phyloP scores from a whole-genome alignment of 2,113 vertebrate species.

The Cromileptes altivelis region DNA sequence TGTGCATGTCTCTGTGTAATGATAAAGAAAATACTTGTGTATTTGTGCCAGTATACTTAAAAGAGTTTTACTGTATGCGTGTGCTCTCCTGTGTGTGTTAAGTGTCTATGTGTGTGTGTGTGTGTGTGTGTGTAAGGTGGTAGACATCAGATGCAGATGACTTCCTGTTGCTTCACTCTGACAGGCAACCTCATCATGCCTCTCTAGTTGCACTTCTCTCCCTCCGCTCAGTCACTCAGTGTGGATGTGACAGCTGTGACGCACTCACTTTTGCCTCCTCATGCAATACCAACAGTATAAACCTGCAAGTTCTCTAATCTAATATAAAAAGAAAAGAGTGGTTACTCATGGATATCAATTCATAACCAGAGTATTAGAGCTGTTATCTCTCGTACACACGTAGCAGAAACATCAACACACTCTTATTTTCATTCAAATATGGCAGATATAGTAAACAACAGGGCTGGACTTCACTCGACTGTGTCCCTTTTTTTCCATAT shows the following conservation, averaged over 20 bases:
- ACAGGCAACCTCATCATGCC: constrained; percentile 73
- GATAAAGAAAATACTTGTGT: background rate
- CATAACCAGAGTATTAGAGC: background rate
- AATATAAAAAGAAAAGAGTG: too few relatives aligned
- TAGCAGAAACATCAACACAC: background rate
- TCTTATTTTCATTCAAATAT: background rate
- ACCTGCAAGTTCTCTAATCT: background rate
- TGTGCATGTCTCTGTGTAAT: background rate
- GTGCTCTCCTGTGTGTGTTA: background rate
- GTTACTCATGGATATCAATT: background rate
- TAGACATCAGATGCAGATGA: constrained; percentile 85
- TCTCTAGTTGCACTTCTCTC: constrained; percentile 85
- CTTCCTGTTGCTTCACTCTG: constrained; percentile 84
- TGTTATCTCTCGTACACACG: background rate
- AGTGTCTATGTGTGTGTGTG: constrained; percentile 29
- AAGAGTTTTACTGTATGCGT: constrained; percentile 8
- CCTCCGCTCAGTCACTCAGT: constrained; percentile 56
- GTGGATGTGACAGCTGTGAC: constrained; percentile 55
- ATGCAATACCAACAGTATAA: constrained; percentile 18
- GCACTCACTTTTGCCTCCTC: constrained; percentile 55
- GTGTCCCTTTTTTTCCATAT: too few relatives aligned
- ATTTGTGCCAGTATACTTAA: constrained; percentile 6
- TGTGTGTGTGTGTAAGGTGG: constrained; percentile 63
- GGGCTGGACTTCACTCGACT: too few relatives aligned
- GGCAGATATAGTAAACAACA: background rate